Base-by-base conservation (phyloP, 2,888 invertebrate species). In the Litoditis marina region DNA sequence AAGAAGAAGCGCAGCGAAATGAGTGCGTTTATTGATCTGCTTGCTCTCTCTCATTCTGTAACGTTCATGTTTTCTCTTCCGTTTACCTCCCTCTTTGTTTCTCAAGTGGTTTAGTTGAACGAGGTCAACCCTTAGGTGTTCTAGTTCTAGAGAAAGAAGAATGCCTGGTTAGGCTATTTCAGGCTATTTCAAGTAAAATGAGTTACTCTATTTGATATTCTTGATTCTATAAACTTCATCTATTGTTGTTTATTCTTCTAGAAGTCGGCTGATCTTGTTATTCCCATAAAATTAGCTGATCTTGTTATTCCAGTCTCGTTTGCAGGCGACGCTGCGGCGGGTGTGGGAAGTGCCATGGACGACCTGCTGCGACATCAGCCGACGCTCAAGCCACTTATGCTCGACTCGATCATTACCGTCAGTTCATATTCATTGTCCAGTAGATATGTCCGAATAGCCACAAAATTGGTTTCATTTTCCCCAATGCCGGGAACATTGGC, bases 341-440 rank as follows among this genome's bases (percentile, higher is more conserved):
- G 90, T 85, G 85, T 92, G 36, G 92, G 92, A 16, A 90, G 89
- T 84, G 90, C 92, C 0, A 90, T 92, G 90, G 92, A 92, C 82
- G 92, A 92, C 82, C 83, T 92, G 11, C 91, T 92, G 89, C 86
- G 92, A 51, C 91, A 92, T 83, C 91, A 92, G 82, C 91, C 91
- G 0, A 90, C 89, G 67, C 85, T 92, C 50, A 88, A 90, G 81
- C 87, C 88, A 4, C 89, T 89, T 80, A 91, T 92, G 6, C 91
- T 90, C 4, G 87, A 88, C 46, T 90, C 91, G 1, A 90, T 92
- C 66, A 90, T 91, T 30, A 89, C 89, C 83, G 88, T 88, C 6
- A 19, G 56, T 22, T 6, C 22, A 47, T 16, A 13, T 11, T 11
- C n/a, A n/a, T n/a, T n/a, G n/a, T n/a, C n/a, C n/a, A n/a, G n/a